Evolutionary conservation across 2,888 invertebrate genomes (phyloP).

Genomic region (Ferdinandea cuprea): DNA sequence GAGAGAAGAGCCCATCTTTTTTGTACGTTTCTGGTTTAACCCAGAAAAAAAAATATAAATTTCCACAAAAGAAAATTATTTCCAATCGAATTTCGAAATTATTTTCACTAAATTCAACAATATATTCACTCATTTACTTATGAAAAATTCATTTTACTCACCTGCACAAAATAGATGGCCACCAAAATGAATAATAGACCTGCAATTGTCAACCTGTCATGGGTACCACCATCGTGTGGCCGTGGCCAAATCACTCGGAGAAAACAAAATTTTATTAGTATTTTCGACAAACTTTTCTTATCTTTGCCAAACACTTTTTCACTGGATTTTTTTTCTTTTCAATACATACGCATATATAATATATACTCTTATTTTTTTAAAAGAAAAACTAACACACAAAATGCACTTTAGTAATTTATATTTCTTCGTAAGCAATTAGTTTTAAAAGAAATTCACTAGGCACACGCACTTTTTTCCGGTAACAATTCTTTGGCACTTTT

Average conservation of each 20-base stretch:
- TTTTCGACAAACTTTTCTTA: slow-evolving; percentile 17
- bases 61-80: slow-evolving; percentile 29
- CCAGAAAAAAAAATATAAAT: slow-evolving; percentile 45
- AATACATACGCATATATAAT: not conserved
- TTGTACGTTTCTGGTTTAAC: slow-evolving; percentile 44
- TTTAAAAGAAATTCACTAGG: slow-evolving; percentile 16
- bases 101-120: not conserved
- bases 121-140: not conserved
- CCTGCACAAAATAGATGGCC: slow-evolving; percentile 10
- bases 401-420: not conserved
- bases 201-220: slow-evolving; percentile 64
- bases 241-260: slow-evolving; percentile 59
- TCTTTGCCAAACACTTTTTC: slow-evolving; percentile 15
- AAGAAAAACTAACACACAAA: no score
- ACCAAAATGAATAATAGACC: slow-evolving; percentile 25
- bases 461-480: slow-evolving; percentile 17
- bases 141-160: not conserved
- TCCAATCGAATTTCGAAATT: not conserved
- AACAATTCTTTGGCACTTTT: slow-evolving; percentile 29
- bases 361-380: not conserved
- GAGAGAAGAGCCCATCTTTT: slow-evolving; percentile 4
- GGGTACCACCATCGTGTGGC: slow-evolving; percentile 39
- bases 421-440: not conserved
- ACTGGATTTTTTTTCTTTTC: slow-evolving; percentile 14
- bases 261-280: slow-evolving; percentile 46